Evolutionary conservation across 2,888 invertebrate genomes (phyloP).

Genomic region (Pomacea canaliculata): DNA sequence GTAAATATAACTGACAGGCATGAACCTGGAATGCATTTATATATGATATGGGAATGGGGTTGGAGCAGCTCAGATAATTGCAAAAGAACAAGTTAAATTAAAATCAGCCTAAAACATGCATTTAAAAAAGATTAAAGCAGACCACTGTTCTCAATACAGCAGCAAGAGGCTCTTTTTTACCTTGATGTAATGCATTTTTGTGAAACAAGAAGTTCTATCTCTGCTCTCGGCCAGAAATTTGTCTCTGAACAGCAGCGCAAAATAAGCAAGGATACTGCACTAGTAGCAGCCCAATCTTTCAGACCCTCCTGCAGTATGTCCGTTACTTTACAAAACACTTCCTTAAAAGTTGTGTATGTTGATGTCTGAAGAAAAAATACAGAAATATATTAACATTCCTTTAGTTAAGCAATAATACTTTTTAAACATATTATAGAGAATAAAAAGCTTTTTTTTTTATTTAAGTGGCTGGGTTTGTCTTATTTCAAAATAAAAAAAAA

Average conservation of each 20-base stretch:
- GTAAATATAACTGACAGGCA: too few species aligned
- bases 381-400: neutral
- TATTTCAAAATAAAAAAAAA: too few species aligned
- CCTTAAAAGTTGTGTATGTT: neutral
- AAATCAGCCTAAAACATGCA: too few species aligned
- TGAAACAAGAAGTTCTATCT: conserved; percentile 8
- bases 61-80: too few species aligned
- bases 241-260: conserved; percentile 8
- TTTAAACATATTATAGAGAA: neutral
- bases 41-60: too few species aligned
- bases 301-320: neutral
- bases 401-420: neutral
- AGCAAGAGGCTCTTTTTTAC: neutral
- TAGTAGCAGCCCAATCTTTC: neutral
- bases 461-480: too few species aligned
- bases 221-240: conserved; percentile 5
- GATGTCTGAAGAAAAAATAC: conserved; percentile 7
- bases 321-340: conserved; percentile 2
- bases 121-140: too few species aligned
- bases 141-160: too few species aligned
- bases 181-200: conserved; percentile 7
- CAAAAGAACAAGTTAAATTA: too few species aligned
- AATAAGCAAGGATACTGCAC: neutral
- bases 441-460: neutral
- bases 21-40: too few species aligned